A percentile compares a stretch with the other conserved stretches of the same genome.
Conservation (phyloP, 2,888 invertebrate species). For the Hetaerina titia region DNA sequence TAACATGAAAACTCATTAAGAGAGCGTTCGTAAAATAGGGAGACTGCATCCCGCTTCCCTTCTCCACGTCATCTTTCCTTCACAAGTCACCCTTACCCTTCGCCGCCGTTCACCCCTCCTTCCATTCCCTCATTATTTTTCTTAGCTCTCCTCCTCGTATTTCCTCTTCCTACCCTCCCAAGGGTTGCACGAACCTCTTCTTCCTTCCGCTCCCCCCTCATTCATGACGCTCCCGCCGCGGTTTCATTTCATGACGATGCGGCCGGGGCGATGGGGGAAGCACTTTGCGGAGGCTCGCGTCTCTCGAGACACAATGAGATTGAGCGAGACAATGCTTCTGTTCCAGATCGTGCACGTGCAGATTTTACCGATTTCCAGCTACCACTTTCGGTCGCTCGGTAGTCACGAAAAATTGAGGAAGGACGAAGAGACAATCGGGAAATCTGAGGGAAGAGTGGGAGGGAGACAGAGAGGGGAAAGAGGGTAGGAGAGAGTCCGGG, state of each 20-base stretch:
- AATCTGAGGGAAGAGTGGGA: background rate
- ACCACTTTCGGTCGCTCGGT: background rate
- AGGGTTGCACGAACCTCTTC: background rate
- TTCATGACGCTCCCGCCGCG: background rate
- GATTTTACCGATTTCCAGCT: constrained; percentile 9
- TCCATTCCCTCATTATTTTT: background rate
- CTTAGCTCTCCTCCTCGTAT: background rate
- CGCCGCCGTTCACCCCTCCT: background rate
- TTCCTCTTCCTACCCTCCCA: background rate
- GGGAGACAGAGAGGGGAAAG: background rate
- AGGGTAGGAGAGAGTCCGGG: background rate
- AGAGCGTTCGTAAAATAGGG: no score
- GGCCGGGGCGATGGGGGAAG: background rate
- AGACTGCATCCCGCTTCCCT: no score
- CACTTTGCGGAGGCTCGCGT: background rate
- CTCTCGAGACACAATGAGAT: constrained; percentile 39
- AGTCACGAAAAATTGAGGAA: constrained; percentile 28
- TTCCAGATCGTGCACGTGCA: constrained; percentile 3
- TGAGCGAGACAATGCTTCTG: constrained; percentile 21
- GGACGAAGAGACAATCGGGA: background rate
- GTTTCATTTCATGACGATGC: background rate
- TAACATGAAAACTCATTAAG: no score
- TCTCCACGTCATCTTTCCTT: no score
- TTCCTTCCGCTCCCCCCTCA: background rate
- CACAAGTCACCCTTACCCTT: no score